Evolutionary conservation across 2,888 invertebrate species (phyloP).

Genomic region (Hemaris fuciformis): DNA sequence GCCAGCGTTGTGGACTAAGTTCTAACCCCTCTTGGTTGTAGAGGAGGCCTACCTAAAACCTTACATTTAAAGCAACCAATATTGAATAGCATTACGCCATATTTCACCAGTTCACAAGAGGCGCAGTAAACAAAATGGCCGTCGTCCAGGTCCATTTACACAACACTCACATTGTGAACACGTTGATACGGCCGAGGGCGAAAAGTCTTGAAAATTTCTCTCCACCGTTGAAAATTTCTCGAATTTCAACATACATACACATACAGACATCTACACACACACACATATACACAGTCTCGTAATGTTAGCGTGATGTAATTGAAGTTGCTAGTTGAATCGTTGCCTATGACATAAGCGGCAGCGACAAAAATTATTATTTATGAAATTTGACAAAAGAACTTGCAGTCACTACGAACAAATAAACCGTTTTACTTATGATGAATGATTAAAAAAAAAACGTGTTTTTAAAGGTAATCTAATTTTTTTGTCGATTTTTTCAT

Average conservation of each 20-base stretch:
- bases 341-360: neutral
- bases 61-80: no score
- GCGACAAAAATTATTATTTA: neutral
- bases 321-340: slow-evolving; percentile 18
- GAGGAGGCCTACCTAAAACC: no score
- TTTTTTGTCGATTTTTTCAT: no score
- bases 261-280: slow-evolving; percentile 34
- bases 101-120: neutral
- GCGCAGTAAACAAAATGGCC: neutral
- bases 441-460: no score
- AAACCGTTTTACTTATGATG: no score
- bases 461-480: no score
- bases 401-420: no score
- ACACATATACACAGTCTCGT: slow-evolving; percentile 34
- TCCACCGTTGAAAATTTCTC: neutral
- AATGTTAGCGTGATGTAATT: slow-evolving; percentile 33
- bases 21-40: no score
- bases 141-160: neutral
- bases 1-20: no score
- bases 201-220: neutral
- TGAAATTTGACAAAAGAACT: no score
- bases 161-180: neutral
- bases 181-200: neutral
- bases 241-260: slow-evolving; percentile 28
- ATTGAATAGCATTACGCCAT: no score